A percentile compares a stretch with the other conserved stretches of the same genome.
phyloP scores from a whole-genome alignment of 2,797 vertebrate genomes.

The Macropus fuliginosus region DNA sequence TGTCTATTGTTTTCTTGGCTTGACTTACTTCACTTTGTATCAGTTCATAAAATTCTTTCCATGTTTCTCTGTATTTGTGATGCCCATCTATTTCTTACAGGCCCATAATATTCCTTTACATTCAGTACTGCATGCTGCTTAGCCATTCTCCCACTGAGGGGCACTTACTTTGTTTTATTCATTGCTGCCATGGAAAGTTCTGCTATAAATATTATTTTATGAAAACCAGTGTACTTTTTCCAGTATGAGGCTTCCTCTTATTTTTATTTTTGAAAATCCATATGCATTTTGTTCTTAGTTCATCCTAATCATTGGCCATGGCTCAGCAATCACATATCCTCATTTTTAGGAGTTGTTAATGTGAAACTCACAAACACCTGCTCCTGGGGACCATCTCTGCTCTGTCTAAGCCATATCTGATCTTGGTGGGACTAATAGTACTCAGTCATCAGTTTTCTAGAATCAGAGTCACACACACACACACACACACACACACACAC shows the following conservation, averaged over 20 bases:
- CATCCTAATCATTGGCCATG: background rate
- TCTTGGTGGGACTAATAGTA: background rate
- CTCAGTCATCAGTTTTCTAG: background rate
- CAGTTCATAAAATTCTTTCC: background rate
- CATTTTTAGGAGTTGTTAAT: background rate
- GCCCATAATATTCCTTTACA: background rate
- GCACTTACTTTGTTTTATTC: background rate
- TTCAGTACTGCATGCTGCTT: background rate
- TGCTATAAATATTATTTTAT: background rate
- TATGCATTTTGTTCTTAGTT: background rate
- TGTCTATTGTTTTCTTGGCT: background rate
- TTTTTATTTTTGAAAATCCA: background rate
- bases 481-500: no score
- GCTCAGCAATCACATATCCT: background rate
- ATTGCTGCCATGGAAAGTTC: background rate
- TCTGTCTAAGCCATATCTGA: background rate
- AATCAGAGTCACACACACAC: background rate
- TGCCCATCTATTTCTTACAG: background rate
- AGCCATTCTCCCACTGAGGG: background rate
- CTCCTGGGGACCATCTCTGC: background rate
- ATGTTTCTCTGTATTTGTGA: background rate
- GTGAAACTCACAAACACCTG: background rate
- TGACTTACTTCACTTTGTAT: background rate
- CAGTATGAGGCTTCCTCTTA: background rate
- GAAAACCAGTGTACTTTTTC: background rate